Base-by-base conservation (phyloP, 2,113 vertebrate genomes). In the Colinus virginianus region DNA sequence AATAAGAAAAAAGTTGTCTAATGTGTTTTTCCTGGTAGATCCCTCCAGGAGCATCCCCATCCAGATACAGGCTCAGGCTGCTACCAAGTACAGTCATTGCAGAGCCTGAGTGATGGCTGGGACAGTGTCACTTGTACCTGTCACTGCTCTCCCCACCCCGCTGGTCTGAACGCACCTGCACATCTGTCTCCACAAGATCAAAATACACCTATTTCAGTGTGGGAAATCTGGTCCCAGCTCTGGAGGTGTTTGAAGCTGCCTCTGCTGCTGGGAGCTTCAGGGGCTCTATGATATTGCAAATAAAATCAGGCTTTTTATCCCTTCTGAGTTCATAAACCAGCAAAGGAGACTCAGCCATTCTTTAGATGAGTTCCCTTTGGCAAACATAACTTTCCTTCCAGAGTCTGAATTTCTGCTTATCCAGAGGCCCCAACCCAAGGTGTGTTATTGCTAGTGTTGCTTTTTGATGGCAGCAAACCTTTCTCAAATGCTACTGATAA, bases 1-100 rank as follows among this genome's bases (percentile, higher is more conserved):
- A 13, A 36, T 22, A 19, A 2, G 3, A 18, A 42, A 36, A 72
- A 38, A 18, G 14, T 56, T 87, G 90, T 88, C 81, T 82, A 46
- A 67, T 36, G 26, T 55, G 23, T 79, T 92, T 88, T 90, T 87
- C 62, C 86, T 92, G 90, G 83, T 93, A 92, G 74, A 66, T 94
- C 42, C n/a, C 30, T 82, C 81, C 6, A 0, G 21, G 32, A 87
- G 43, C 75, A 91, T 87, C 90, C 28, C 75, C 49, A 9, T 92
- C 84, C 91, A 89, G 70, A 21, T 38, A 22, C 42, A 77, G 10
- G 55, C 89, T 59, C 81, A 46, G 22, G 15, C 59, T 32, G 30
- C 63, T 85, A 2, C 81, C 58, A 82, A 63, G 79, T 0, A 64
- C 75, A 78, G 61, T 80, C 32, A 1, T 56, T 82, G 58, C 42